phyloP scores from a whole-genome alignment of 2,888 invertebrate genomes.

The Lagria hirta region DNA sequence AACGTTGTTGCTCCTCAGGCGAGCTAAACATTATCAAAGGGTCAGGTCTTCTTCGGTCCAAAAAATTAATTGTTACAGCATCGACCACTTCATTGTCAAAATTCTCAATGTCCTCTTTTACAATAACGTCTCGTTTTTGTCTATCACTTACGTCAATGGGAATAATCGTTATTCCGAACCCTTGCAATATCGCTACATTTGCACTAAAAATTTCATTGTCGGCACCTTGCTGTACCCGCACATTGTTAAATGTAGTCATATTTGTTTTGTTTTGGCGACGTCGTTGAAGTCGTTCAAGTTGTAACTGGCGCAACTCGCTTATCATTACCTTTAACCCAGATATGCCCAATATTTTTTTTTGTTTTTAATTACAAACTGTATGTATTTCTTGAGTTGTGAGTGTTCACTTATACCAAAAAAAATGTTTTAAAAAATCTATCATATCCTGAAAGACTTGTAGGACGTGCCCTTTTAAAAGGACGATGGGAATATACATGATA shows the following conservation, averaged over 20 bases:
- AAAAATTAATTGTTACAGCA: slow-evolving; percentile 9
- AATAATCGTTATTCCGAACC: slow-evolving; percentile 6
- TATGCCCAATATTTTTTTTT: too few relatives aligned
- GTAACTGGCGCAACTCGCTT: slow-evolving; percentile 7
- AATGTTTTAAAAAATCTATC: too few relatives aligned
- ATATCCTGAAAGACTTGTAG: too few relatives aligned
- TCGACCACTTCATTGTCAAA: slow-evolving; percentile 7
- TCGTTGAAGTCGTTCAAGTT: slow-evolving; percentile 7
- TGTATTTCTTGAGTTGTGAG: too few relatives aligned
- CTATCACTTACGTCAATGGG: slow-evolving; percentile 6
- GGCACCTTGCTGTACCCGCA: slow-evolving; percentile 6
- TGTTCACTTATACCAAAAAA: too few relatives aligned
- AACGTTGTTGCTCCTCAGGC: slow-evolving; percentile 13
- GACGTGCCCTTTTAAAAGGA: too few relatives aligned
- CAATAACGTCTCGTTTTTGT: slow-evolving; percentile 7
- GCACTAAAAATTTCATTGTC: slow-evolving; percentile 8
- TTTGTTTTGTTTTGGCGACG: slow-evolving; percentile 5
- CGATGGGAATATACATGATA: too few relatives aligned
- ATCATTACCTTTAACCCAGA: slow-evolving; percentile 10
- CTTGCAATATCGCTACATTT: slow-evolving; percentile 5
- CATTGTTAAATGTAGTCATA: slow-evolving; percentile 6
- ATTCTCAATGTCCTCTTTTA: slow-evolving; percentile 5
- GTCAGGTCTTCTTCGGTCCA: slow-evolving; percentile 11
- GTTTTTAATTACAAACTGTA: too few relatives aligned
- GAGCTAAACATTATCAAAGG: slow-evolving; percentile 11